Evolutionary conservation across 2,113 vertebrate genomes (phyloP), one percentile per base, ranked within the genome.

Genomic region (Rallus limicola): DNA sequence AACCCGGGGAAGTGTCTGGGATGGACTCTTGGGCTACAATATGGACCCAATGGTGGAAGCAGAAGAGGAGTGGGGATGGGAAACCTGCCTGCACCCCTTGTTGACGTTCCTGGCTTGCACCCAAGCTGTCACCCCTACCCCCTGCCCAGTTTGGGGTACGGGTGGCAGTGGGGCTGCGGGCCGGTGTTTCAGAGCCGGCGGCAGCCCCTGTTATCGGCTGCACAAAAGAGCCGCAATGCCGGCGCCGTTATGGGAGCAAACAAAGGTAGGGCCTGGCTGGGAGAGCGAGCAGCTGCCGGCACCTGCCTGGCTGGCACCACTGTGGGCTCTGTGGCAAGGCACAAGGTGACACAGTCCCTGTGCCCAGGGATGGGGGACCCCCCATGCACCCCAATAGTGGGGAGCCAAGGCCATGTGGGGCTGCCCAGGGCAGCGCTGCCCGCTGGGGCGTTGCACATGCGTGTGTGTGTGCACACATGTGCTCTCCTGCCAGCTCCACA

Each of bases 371-470:
- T 25, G 36, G 20, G 60, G 11, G 5, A 1, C 17, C 29, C 12
- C 3, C 34, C 33, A 0, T 9, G 63, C 10, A 17, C 31, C 56
- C 31, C 3, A 0, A 0, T 17, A 21, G 1, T 1, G 2, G 16
- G 52, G 28, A 63, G 31, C 60, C 3, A 1, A 52, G 34, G 80
- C 36, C 1, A 0, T 0, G 12, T 2, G 53, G 11, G 29, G 67
- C 28, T 67, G 58, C 36, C 29, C 36, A 2, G 44, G 44, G 60
- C 50, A 9, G 75, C 1, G 60, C 34, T 92, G 60, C 60, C 59
- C 7, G 5, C 23, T 3, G 1, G 60, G 0, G 3, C n/a, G 77
- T 46, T 48, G 64, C 46, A 38, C 76, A 16, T 0, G 2, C 3
- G 11, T 17, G 34, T 16, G 2, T 3, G 11, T 17, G 34, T 16